Evolutionary conservation across 1,140 invertebrate species (phyloP).

Genomic region (Ectropis grisescens): DNA sequence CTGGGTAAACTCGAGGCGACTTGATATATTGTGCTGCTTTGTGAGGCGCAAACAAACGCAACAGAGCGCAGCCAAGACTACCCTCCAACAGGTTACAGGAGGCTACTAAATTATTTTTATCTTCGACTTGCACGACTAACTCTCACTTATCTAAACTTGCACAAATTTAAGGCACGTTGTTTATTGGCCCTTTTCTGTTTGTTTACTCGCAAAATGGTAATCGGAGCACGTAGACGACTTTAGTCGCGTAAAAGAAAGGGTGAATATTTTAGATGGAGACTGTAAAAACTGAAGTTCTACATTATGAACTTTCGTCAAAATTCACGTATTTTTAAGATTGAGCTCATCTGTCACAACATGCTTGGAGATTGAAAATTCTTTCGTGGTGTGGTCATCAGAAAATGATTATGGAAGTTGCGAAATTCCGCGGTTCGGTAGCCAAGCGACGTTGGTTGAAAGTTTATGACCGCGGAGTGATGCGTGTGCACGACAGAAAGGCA

Average conservation of each 20-base stretch:
- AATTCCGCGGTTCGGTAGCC: constrained; percentile 22
- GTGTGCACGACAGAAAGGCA: constrained; percentile 30
- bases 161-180: neutral
- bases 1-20: constrained; percentile 42
- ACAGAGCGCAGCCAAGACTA: constrained; percentile 28
- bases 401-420: constrained; percentile 17
- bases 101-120: constrained; percentile 56
- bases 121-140: constrained; percentile 14
- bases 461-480: constrained; percentile 38
- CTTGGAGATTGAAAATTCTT: too few species aligned
- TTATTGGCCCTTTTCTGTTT: neutral
- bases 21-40: constrained; percentile 62
- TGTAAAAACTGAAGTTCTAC: too few species aligned
- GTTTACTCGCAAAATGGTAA: neutral
- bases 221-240: neutral
- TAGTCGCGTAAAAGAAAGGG: neutral
- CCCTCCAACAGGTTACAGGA: constrained; percentile 27
- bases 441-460: constrained; percentile 17
- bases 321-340: too few species aligned
- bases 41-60: constrained; percentile 48
- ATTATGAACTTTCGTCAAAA: too few species aligned
- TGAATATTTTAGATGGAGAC: too few species aligned
- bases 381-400: too few species aligned
- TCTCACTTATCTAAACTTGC: constrained; percentile 8
- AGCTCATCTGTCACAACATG: too few species aligned